Evolutionary conservation across 2,113 vertebrate genomes (phyloP).

Genomic region (Cyrtonyx montezumae): DNA sequence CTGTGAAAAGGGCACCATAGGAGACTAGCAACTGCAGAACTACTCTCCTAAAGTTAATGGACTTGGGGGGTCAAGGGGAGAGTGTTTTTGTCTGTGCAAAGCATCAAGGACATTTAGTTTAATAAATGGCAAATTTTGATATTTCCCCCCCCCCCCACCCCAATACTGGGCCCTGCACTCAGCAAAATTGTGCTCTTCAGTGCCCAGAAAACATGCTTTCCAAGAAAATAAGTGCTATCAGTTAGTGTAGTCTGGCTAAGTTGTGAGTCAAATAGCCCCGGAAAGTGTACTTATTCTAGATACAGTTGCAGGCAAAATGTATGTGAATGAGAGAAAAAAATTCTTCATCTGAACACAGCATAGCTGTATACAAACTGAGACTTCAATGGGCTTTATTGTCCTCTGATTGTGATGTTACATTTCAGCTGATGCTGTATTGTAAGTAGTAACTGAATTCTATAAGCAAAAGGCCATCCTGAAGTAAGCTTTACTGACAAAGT

Average conservation of each 20-base stretch:
- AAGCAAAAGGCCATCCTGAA: not conserved
- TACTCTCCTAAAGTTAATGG: slow-evolving; percentile 61
- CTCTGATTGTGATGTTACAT: slow-evolving; percentile 16
- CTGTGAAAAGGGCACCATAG: slow-evolving; percentile 52
- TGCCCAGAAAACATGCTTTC: slow-evolving; percentile 46
- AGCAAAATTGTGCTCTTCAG: slow-evolving; percentile 44
- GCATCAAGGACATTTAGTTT: slow-evolving; percentile 57
- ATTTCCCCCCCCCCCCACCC: not conserved
- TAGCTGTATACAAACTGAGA: slow-evolving; percentile 3
- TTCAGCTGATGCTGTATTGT: not conserved
- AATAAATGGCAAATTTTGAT: slow-evolving; percentile 45
- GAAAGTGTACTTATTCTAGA: slow-evolving; percentile 29
- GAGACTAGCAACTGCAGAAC: slow-evolving; percentile 40
- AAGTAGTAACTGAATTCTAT: slow-evolving; percentile 33
- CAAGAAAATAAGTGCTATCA: slow-evolving; percentile 54
- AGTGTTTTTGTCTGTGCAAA: slow-evolving; percentile 47
- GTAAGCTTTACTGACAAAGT: not conserved
- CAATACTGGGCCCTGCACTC: not conserved
- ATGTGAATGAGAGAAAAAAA: slow-evolving; percentile 9
- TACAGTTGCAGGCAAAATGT: slow-evolving; percentile 10
- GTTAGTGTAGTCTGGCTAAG: slow-evolving; percentile 35
- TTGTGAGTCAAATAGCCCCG: slow-evolving; percentile 38
- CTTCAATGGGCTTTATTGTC: slow-evolving; percentile 35
- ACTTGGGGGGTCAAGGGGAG: slow-evolving; percentile 45
- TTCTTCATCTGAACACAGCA: not conserved